Base-by-base conservation (phyloP, 2,888 invertebrate species). In the Drosophila gaucha region DNA sequence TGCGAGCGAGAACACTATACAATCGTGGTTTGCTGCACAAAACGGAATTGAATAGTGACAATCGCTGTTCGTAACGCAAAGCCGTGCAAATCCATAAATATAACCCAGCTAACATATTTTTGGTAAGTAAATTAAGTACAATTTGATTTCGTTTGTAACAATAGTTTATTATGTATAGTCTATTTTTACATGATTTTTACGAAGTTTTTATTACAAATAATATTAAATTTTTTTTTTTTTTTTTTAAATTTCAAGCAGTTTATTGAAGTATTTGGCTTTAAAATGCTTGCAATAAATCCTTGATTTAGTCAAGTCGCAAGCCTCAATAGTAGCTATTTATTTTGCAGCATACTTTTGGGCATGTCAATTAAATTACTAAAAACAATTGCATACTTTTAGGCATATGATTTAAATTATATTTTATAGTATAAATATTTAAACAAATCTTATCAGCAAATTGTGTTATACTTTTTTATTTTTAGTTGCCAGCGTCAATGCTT, bases 1-100 rank as follows among this genome's bases (percentile, higher is more conserved):
- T 16, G 14, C 10, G 16, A 67, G 47, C 33, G 63, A 44, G 70
- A 59, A 28, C 28, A 33, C 60, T 28, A 31, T 6, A 20, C 10
- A 31, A 3, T 12, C 22, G n/a, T 12, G 2, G 5, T 36, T 24
- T 16, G 18, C 24, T 30, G 14, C 22, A 26, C 8, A 39, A 24
- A 56, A 16, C 39, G 12, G 18, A 22, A 16, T 24, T 41, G 39
- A 5, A 16, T 18, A 28, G 5, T 8, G 18, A 12, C 14, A 12
- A 46, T 10, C 24, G n/a, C n/a, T n/a, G n/a, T n/a, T n/a, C n/a
- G n/a, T n/a, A n/a, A n/a, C n/a, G 20, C 20, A 24, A 49, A 18
- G 24, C 18, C 30, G 12, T 22, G 6, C 16, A 47, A 14, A 54
- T 41, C 41, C 9, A 14, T 41, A 24, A 3, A 12, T 22, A 8